Percentiles rank a stretch among this genome's conserved stretches.
Conservation (phyloP, 2,888 invertebrate genomes). For the Scelioninae gen. 1 region DNA sequence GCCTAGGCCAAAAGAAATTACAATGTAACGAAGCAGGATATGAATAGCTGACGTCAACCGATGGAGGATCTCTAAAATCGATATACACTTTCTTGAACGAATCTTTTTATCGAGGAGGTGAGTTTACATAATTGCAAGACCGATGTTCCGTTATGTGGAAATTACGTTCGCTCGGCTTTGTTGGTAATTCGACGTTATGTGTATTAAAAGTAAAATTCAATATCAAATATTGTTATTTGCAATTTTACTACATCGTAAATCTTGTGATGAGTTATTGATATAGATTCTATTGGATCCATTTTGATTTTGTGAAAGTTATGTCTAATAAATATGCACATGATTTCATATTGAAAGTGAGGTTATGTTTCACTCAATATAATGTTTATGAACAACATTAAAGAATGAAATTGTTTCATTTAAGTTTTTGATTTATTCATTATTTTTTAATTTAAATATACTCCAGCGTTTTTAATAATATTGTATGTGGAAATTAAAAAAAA, state of each 20-base stretch:
- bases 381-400: too few species aligned
- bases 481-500: not conserved
- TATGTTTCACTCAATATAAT: not conserved
- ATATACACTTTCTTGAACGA: slow-evolving; percentile 67
- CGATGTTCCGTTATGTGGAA: slow-evolving; percentile 66
- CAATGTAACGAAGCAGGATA: slow-evolving; percentile 59
- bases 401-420: too few species aligned
- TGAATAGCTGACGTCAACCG: slow-evolving; percentile 69
- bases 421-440: too few species aligned
- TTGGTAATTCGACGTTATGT: slow-evolving; percentile 38
- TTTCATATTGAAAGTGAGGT: slow-evolving; percentile 33
- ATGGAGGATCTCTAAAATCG: slow-evolving; percentile 65
- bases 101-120: slow-evolving; percentile 61
- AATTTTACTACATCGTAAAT: slow-evolving; percentile 18
- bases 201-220: slow-evolving; percentile 34
- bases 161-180: slow-evolving; percentile 52
- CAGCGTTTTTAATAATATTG: not conserved
- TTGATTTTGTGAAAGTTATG: slow-evolving; percentile 41
- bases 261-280: slow-evolving; percentile 42
- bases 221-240: slow-evolving; percentile 27
- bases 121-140: slow-evolving; percentile 67
- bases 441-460: not conserved
- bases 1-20: slow-evolving; percentile 68
- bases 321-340: slow-evolving; percentile 1
- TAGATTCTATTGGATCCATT: slow-evolving; percentile 31